Base-by-base conservation (phyloP, 1,140 invertebrate genomes). In the Dendrolimus punctatus region DNA sequence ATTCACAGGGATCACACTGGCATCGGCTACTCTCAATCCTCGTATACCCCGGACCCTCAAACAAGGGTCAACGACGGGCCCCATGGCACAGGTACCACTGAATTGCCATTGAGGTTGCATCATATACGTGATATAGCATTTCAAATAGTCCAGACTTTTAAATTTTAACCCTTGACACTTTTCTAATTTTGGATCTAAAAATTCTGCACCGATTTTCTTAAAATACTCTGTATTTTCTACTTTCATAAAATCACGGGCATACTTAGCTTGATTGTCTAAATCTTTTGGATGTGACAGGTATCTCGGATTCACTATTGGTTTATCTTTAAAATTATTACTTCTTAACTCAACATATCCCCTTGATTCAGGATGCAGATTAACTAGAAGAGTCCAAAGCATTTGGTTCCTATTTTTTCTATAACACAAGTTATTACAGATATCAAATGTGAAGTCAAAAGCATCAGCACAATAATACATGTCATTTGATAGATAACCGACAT, bases 21-120 rank as follows among this genome's bases (percentile, higher is more conserved):
- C 55, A 39, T 56, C 44, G n/a, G 9, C 46, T 37, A 54, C 40
- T 8, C 53, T 45, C 8, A 54, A 45, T 2, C 36, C 8, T 36
- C 48, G 41, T 4, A 54, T 37, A 37, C 46, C 53, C 9, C 43
- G 45, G 5, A 49, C 53, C 5, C 6, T 10, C 6, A 51, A 6
- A 4, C 39, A 8, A 23, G 37, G 8, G 36, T 51, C n/a, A 8
- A 51, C 50, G 5, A 51, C 50, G 8, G 50, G 40, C 9, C 50
- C 50, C 42, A 51, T 51, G 6, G 40, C 41, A n/a, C 40, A 42
- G 37, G 50, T 51, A 45, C 50, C 50, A 39, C 40, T 36, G 8
- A 8, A 36, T 39, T 51, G 40, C n/a, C 10, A 40, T 8, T 37
- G 44, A 5, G 42, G 8, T 6, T 41, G 9, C n/a, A 36, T 36